These are phyloP conservation scores for Poecile montanus DNA, from an alignment of 2,797 vertebrate species.

Conservation along the genomic window DNA sequence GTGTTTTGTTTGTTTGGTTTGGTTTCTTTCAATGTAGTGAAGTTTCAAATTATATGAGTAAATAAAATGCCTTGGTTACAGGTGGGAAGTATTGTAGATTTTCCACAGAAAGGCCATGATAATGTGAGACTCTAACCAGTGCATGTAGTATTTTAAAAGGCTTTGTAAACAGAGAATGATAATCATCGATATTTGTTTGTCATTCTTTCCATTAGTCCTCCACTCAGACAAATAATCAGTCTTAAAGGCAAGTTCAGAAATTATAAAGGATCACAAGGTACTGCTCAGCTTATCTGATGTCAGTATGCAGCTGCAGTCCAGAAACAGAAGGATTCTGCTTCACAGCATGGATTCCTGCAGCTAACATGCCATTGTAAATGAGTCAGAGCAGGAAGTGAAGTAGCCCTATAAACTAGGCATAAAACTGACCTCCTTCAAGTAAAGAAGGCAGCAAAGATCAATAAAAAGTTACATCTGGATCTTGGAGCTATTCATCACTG, in stretches of 20 bases:
- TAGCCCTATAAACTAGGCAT: not conserved
- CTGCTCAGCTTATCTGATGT: not conserved
- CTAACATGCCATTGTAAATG: not conserved
- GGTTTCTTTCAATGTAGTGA: not conserved
- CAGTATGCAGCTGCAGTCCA: not conserved
- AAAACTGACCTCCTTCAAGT: not conserved
- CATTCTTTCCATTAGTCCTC: not conserved
- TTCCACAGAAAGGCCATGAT: not conserved
- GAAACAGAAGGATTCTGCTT: not conserved
- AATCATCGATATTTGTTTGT: not conserved
- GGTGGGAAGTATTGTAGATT: not conserved
- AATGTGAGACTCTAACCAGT: not conserved
- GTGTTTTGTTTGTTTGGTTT: not conserved
- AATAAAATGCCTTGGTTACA: not conserved
- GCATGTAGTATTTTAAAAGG: not conserved
- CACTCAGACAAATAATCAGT: not conserved
- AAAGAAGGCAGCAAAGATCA: not conserved
- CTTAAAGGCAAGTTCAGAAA: not conserved
- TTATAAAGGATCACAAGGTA: not conserved
- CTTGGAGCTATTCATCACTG: not conserved
- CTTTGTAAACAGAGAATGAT: not conserved
- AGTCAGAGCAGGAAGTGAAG: not conserved
- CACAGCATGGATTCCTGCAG: not conserved
- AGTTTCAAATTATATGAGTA: slow-evolving; percentile 9
- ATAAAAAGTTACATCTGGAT: not conserved